Evolutionary conservation across 2,113 vertebrate genomes (phyloP).

Genomic region (Mellivora capensis): DNA sequence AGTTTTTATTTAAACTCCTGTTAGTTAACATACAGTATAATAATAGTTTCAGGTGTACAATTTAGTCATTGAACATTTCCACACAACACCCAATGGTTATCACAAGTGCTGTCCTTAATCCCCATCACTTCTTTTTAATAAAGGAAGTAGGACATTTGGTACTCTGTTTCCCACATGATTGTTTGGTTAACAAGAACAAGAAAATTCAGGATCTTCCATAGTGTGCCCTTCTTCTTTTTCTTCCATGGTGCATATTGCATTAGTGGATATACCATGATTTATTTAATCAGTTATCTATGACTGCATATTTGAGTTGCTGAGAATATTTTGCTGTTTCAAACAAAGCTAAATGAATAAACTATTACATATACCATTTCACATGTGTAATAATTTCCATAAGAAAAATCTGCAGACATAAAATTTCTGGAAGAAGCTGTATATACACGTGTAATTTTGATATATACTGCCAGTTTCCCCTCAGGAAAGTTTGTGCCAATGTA

Average conservation of each 20-base stretch:
- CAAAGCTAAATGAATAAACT: constrained; percentile 23
- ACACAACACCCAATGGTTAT: neutral
- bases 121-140: neutral
- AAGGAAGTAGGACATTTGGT: neutral
- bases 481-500: neutral
- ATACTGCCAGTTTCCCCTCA: neutral
- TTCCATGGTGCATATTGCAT: neutral
- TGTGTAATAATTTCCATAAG: neutral
- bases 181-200: neutral
- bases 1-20: neutral
- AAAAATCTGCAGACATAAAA: neutral
- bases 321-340: neutral
- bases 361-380: neutral
- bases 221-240: neutral
- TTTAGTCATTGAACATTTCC: neutral
- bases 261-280: neutral
- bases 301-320: neutral
- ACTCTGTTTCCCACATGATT: neutral
- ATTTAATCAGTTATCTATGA: neutral
- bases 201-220: neutral
- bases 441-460: neutral
- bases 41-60: neutral
- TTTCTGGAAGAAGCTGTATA: neutral
- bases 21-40: neutral
- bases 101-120: neutral